These are phyloP conservation scores for Scotopteryx bipunctaria DNA, from an alignment of 2,888 invertebrate genomes.

Conservation along the genomic window DNA sequence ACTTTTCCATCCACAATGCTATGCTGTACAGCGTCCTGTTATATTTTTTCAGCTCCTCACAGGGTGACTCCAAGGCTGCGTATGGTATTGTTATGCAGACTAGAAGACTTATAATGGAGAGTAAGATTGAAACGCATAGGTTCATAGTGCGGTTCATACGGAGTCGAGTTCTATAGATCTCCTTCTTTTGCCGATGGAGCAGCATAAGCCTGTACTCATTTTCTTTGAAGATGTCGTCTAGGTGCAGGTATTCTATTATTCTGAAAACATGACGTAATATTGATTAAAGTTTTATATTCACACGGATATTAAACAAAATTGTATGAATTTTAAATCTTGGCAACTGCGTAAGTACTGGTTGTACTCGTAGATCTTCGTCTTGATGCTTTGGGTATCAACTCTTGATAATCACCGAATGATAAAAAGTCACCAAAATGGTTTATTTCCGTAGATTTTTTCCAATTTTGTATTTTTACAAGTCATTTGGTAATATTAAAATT, in stretches of 20 bases:
- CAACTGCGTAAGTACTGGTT: too few species aligned
- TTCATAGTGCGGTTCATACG: conserved; percentile 43
- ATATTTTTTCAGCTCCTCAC: conserved; percentile 42
- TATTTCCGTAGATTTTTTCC: too few species aligned
- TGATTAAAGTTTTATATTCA: too few species aligned
- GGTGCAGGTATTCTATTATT: conserved; percentile 45
- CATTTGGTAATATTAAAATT: too few species aligned
- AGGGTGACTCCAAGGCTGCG: conserved; percentile 47
- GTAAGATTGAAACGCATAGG: conserved; percentile 49
- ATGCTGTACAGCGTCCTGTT: conserved; percentile 38
- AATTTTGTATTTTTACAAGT: too few species aligned
- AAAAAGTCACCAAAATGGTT: too few species aligned
- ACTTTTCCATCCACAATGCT: conserved; percentile 39
- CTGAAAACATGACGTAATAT: conserved; percentile 36
- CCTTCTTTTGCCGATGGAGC: conserved; percentile 43
- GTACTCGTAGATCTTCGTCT: too few species aligned
- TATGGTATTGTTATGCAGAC: conserved; percentile 55
- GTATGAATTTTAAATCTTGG: too few species aligned
- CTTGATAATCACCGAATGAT: too few species aligned
- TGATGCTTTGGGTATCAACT: too few species aligned
- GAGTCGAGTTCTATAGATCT: conserved; percentile 39
- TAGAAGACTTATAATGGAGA: conserved; percentile 49
- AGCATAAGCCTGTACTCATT: conserved; percentile 38
- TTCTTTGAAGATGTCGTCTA: conserved; percentile 40
- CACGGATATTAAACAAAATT: background rate